A percentile compares a stretch with the other conserved stretches of the same genome.
phyloP scores from a whole-genome alignment of 1,140 invertebrate genomes.

The Hesperophylax magnus region DNA sequence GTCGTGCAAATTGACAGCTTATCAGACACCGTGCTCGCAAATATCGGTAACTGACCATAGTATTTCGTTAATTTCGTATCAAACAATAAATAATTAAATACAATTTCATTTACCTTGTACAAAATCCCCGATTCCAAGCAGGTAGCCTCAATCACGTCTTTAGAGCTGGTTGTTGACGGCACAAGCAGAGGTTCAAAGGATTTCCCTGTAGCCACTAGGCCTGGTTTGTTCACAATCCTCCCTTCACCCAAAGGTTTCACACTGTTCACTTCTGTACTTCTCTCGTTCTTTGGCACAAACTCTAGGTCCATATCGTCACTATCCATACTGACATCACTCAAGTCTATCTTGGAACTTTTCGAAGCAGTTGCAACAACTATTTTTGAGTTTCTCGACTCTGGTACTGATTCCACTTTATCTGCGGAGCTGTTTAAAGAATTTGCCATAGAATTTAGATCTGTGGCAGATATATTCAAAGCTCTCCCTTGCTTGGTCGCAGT shows the following conservation, averaged over 20 bases:
- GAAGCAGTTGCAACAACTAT: neutral
- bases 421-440: constrained; percentile 39
- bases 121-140: constrained; percentile 61
- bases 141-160: constrained; percentile 62
- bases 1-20: too few relatives aligned
- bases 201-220: constrained; percentile 39
- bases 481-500: constrained; percentile 45
- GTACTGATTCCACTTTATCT: neutral
- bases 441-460: constrained; percentile 36
- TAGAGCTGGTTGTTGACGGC: constrained; percentile 60
- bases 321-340: constrained; percentile 79
- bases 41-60: too few relatives aligned
- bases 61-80: too few relatives aligned
- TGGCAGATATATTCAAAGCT: constrained; percentile 46
- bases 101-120: constrained; percentile 60
- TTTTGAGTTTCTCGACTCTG: too few relatives aligned
- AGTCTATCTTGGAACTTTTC: constrained; percentile 66
- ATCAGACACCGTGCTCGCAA: too few relatives aligned
- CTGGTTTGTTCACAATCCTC: constrained; percentile 51
- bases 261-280: constrained; percentile 52
- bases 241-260: constrained; percentile 40
- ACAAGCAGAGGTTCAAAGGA: constrained; percentile 60
- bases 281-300: constrained; percentile 44
- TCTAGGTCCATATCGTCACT: constrained; percentile 71
- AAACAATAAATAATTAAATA: neutral